Percentiles rank a stretch among this genome's conserved stretches.
These are phyloP conservation scores for Pseudoips prasinana DNA, from an alignment of 2,888 invertebrate species.

Conservation along the genomic window DNA sequence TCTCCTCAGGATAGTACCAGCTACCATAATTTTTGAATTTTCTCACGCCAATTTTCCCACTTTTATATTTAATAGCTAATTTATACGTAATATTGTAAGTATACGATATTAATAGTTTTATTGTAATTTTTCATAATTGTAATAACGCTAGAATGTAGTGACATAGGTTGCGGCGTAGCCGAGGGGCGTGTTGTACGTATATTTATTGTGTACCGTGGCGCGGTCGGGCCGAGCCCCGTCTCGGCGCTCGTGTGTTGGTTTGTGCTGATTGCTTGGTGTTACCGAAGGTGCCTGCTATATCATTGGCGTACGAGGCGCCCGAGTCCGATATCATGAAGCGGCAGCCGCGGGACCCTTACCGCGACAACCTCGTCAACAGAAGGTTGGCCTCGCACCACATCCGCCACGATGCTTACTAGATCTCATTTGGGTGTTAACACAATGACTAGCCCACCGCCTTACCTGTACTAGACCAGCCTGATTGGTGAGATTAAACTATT, in stretches of 20 bases:
- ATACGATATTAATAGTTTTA: constrained; percentile 39
- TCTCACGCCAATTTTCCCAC: constrained; percentile 66
- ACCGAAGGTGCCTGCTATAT: constrained; percentile 98
- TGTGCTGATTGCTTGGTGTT: constrained; percentile 81
- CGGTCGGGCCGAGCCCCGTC: constrained; percentile 37
- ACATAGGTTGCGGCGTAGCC: constrained; percentile 41
- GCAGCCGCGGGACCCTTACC: constrained; percentile 98
- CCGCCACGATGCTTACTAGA: constrained; percentile 57
- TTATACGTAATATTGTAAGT: constrained; percentile 57
- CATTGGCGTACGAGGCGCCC: constrained; percentile 99
- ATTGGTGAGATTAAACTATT: constrained; percentile 43
- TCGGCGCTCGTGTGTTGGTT: constrained; percentile 50
- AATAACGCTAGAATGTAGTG: constrained; percentile 49
- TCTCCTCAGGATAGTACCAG: constrained; percentile 52
- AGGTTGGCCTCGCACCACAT: constrained; percentile 86
- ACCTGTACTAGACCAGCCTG: constrained; percentile 24
- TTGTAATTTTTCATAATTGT: constrained; percentile 41
- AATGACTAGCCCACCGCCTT: constrained; percentile 58
- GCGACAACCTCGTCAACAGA: constrained; percentile 99
- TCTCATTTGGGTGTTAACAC: constrained; percentile 71
- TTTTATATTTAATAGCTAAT: constrained; percentile 62
- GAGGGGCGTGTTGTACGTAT: constrained; percentile 54
- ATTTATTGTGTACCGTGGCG: constrained; percentile 53
- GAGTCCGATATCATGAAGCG: constrained; percentile 99
- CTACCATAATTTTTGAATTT: constrained; percentile 50